Conservation (phyloP, 2,113 vertebrate genomes). For the Otus sunia region DNA sequence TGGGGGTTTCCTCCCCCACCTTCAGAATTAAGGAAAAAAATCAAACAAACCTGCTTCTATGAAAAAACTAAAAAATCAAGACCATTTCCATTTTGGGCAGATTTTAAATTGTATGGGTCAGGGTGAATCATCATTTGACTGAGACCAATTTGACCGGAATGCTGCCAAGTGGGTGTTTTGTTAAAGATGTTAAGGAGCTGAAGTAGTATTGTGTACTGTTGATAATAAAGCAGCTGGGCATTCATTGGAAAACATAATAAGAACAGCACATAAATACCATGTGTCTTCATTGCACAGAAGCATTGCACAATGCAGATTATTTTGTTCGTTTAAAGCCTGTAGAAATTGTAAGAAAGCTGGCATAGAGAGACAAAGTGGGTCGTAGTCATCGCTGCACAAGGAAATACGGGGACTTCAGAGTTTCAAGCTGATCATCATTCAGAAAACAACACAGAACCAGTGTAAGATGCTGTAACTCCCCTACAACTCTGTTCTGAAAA, state of each 20-base stretch:
- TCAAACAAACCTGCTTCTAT: not conserved
- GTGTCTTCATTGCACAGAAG: not conserved
- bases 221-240: not conserved
- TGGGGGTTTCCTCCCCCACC: not conserved
- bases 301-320: not conserved
- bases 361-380: not conserved
- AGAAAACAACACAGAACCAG: not conserved
- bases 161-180: not conserved
- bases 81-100: not conserved
- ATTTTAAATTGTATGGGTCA: not conserved
- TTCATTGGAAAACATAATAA: not conserved
- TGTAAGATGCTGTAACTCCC: not conserved
- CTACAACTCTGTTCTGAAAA: not conserved
- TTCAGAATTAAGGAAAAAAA: not conserved
- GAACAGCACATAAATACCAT: not conserved
- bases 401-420: not conserved
- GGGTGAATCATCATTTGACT: not conserved
- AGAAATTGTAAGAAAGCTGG: not conserved
- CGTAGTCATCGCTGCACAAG: accelerated
- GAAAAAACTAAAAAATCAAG: not conserved
- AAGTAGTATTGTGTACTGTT: not conserved
- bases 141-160: not conserved
- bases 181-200: not conserved
- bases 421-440: not conserved
- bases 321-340: not conserved